Evolutionary conservation across 2,888 invertebrate genomes (phyloP).

Genomic region (Halictus ligatus): DNA sequence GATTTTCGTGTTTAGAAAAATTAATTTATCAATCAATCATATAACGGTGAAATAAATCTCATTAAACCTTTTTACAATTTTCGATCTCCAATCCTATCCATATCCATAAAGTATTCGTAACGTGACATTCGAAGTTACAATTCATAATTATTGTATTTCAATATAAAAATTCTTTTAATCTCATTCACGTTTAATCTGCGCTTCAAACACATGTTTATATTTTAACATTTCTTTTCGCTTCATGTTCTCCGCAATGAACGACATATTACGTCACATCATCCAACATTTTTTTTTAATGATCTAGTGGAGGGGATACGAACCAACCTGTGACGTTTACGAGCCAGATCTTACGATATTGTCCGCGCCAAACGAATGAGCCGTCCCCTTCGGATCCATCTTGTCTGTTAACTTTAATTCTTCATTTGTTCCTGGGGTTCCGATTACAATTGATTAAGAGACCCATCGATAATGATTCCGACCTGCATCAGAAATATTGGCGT

Average conservation of each 20-base stretch:
- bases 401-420: slow-evolving; percentile 6
- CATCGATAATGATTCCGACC: slow-evolving; percentile 83
- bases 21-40: not conserved
- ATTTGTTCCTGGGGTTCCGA: not conserved
- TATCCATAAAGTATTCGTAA: not conserved
- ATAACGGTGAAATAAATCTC: not conserved
- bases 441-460: not conserved
- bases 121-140: not conserved
- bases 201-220: slow-evolving; percentile 1
- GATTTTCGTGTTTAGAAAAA: not conserved
- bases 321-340: slow-evolving; percentile 55
- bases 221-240: not conserved
- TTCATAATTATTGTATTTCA: not conserved
- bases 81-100: not conserved
- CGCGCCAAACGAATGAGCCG: slow-evolving; percentile 54
- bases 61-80: not conserved
- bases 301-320: slow-evolving; percentile 45
- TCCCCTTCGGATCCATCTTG: slow-evolving; percentile 40
- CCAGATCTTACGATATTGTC: slow-evolving; percentile 54
- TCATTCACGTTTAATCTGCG: not conserved
- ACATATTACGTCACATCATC: slow-evolving; percentile 44
- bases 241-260: not conserved
- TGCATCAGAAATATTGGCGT: slow-evolving; percentile 83
- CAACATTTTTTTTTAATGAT: slow-evolving; percentile 25
- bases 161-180: not conserved